These are phyloP conservation scores for Pyrrhosoma nymphula DNA, from an alignment of 2,888 invertebrate genomes.

Conservation along the genomic window DNA sequence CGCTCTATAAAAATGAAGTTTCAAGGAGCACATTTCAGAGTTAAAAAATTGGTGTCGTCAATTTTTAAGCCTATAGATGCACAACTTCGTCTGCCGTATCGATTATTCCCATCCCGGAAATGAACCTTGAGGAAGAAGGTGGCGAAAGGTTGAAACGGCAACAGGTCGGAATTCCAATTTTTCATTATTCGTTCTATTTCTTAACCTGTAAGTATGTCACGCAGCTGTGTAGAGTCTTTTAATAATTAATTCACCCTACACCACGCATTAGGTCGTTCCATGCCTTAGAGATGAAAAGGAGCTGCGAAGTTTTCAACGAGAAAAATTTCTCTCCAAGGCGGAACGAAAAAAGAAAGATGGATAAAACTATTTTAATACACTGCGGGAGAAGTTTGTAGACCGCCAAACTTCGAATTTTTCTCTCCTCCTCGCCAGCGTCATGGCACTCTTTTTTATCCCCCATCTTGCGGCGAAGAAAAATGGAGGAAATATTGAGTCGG, in stretches of 20 bases:
- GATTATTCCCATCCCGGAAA: no score
- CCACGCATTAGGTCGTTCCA: not conserved
- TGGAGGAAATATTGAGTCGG: not conserved
- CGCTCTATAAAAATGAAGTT: no score
- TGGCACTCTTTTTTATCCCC: not conserved
- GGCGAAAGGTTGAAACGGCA: not conserved
- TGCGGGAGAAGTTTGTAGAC: not conserved
- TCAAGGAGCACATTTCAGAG: no score
- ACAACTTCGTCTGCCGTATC: no score
- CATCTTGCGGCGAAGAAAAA: not conserved
- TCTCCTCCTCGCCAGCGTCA: not conserved
- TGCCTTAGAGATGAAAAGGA: not conserved
- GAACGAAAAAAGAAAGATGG: not conserved
- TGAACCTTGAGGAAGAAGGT: no score
- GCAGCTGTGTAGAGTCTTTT: not conserved
- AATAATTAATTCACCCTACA: not conserved
- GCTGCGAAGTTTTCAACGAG: not conserved
- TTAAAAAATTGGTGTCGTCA: no score
- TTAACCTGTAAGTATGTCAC: not conserved
- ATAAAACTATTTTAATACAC: not conserved
- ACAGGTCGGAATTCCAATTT: not conserved
- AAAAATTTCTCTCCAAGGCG: not conserved
- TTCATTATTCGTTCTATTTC: not conserved
- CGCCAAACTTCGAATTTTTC: not conserved
- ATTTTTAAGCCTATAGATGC: no score